Base-by-base conservation (phyloP, 2,888 invertebrate genomes). In the Watsonalla cultraria region DNA sequence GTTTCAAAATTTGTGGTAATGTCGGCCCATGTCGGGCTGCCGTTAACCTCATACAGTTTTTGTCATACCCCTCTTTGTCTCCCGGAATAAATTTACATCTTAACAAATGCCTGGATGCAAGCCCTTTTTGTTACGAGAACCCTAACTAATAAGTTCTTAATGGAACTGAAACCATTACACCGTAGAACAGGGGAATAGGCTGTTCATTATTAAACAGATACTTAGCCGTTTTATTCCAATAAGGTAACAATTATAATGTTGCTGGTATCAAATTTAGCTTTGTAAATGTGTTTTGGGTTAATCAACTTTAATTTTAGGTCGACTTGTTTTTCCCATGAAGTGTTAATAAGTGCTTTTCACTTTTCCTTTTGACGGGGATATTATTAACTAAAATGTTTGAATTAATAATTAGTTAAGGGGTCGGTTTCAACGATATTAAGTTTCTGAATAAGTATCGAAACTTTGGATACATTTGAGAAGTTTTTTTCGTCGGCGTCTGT, bases 41-140 rank as follows among this genome's bases (percentile, higher is more conserved):
- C 76, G 76, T 82, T 81, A 81, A 72, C 75, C 76, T 74, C 74
- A 71, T 72, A 76, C 77, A 81, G 81, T 86, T 86, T 87, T 87
- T 85, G 82, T 66, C 63, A 65, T 64, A 72, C 59, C 60, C 62
- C 70, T 73, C 80, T 84, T 82, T 85, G 84, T 83, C 76, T 70
- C 68, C 70, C 74, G 65, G 85, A 86, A 87, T 87, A 86, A 85
- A 87, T 87, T 87, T 87, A 85, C 85, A 87, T 87, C 78, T 79
- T 79, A 84, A 83, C 82, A 84, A 84, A 85, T 76, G 75, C 72
- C 63, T 68, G 72, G 70, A 72, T 78, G 73, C 71, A 70, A 71
- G 69, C 60, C 74, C 77, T 86, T 87, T 87, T 86, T 84, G 78
- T 64, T 66, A 66, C 64, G 63, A 64, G 64, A 68, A 64, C 74